Evolutionary conservation across 2,888 invertebrate genomes (phyloP).

Genomic region (Bembecia ichneumoniformis): DNA sequence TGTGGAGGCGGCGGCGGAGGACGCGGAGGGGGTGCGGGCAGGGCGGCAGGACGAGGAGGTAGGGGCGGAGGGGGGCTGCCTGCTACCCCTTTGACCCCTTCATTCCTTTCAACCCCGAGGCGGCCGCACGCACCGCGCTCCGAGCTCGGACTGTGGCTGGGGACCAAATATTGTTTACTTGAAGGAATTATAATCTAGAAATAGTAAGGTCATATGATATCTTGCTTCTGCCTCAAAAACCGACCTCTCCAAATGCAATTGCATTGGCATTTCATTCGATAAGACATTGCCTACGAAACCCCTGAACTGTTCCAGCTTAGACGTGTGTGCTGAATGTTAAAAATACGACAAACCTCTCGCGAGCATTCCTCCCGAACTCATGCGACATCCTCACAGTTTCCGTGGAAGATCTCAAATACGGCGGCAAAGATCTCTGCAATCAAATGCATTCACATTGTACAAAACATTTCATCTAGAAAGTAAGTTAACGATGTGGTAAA

Average conservation of each 20-base stretch:
- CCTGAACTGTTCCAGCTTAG: too few relatives aligned
- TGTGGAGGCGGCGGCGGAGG: conserved; percentile 17
- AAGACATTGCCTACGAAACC: too few relatives aligned
- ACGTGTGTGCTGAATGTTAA: too few relatives aligned
- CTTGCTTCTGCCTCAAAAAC: too few relatives aligned
- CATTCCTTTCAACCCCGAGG: conserved; percentile 7
- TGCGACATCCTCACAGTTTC: conserved; percentile 55
- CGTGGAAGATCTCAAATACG: conserved; percentile 51
- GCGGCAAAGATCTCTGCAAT: conserved; percentile 50
- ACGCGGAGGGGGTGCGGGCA: conserved; percentile 18
- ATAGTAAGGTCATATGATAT: too few relatives aligned
- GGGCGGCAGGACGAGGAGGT: conserved; percentile 21
- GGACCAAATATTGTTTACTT: neutral
- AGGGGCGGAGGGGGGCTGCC: conserved; percentile 20
- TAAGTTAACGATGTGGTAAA: conserved; percentile 5
- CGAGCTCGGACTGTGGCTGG: conserved; percentile 13
- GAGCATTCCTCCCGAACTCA: conserved; percentile 22
- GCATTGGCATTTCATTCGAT: too few relatives aligned
- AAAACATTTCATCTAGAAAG: neutral
- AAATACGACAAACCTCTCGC: conserved; percentile 30
- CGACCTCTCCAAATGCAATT: too few relatives aligned
- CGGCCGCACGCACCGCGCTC: conserved; percentile 16
- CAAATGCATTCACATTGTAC: neutral
- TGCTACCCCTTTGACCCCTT: neutral
- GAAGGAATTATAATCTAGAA: too few relatives aligned